These are phyloP conservation scores for Drosophila nikananu DNA, from an alignment of 1,140 invertebrate species.

Conservation along the genomic window DNA sequence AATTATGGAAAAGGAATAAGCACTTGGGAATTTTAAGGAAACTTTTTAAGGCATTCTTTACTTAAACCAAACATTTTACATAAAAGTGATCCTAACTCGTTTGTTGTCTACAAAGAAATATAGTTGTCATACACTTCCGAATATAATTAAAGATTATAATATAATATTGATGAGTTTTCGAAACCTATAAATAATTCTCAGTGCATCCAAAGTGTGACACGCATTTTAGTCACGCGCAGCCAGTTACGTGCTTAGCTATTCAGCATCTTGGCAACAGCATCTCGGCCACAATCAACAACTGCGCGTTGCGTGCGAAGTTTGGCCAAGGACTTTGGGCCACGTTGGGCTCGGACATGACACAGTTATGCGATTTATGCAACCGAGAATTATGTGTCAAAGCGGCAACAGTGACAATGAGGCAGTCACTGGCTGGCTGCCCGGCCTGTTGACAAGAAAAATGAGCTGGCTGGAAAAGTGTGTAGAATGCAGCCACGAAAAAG, in stretches of 20 bases:
- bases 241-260: constrained; percentile 54
- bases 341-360: constrained; percentile 66
- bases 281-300: constrained; percentile 26
- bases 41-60: too few relatives aligned
- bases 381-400: constrained; percentile 78
- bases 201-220: constrained; percentile 55
- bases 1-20: too few relatives aligned
- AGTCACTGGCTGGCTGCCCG: constrained; percentile 35
- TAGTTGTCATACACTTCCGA: too few relatives aligned
- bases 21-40: too few relatives aligned
- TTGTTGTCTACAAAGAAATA: too few relatives aligned
- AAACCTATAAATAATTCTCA: background rate
- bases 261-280: constrained; percentile 32
- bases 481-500: constrained; percentile 18
- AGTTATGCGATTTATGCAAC: constrained; percentile 83
- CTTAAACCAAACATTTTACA: too few relatives aligned
- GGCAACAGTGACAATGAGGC: constrained; percentile 69
- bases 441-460: constrained; percentile 67
- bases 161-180: too few relatives aligned
- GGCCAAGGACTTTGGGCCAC: constrained; percentile 44
- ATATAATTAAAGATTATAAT: too few relatives aligned
- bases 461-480: constrained; percentile 18
- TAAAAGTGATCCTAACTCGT: too few relatives aligned
- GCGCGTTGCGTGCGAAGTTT: constrained; percentile 53
- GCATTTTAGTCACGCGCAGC: constrained; percentile 69